Conservation (phyloP, 2,113 vertebrate genomes). For the Nicator chloris region DNA sequence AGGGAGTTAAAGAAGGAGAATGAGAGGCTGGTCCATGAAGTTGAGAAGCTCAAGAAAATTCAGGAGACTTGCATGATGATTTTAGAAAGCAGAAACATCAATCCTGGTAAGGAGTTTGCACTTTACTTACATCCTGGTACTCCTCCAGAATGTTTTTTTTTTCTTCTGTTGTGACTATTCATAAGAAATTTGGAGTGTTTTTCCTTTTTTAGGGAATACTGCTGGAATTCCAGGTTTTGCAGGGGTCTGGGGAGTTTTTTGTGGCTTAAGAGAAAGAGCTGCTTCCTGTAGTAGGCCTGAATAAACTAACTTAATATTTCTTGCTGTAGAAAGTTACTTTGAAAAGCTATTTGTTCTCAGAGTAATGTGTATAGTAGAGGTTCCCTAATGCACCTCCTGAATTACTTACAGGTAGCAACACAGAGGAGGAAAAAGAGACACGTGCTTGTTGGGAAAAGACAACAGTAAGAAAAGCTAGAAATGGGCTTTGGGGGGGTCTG, state of each 20-base stretch:
- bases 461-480: slow-evolving; percentile 44
- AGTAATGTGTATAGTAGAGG: not conserved
- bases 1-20: slow-evolving; percentile 17
- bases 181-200: not conserved
- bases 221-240: not conserved
- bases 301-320: not conserved
- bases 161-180: not conserved
- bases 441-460: slow-evolving; percentile 29
- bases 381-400: not conserved
- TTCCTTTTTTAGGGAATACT: not conserved
- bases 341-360: not conserved
- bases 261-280: not conserved
- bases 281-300: not conserved
- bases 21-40: slow-evolving; percentile 54
- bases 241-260: not conserved
- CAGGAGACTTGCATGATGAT: slow-evolving; percentile 67
- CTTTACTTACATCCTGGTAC: not conserved
- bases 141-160: not conserved
- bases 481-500: not conserved
- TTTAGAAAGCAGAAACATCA: slow-evolving; percentile 67
- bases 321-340: not conserved
- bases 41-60: slow-evolving; percentile 70
- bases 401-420: slow-evolving; percentile 54
- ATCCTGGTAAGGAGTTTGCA: slow-evolving; percentile 58
- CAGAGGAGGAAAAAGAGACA: slow-evolving; percentile 16